Evolutionary conservation across 2,888 invertebrate species (phyloP).

Genomic region (Sesia bembeciformis): DNA sequence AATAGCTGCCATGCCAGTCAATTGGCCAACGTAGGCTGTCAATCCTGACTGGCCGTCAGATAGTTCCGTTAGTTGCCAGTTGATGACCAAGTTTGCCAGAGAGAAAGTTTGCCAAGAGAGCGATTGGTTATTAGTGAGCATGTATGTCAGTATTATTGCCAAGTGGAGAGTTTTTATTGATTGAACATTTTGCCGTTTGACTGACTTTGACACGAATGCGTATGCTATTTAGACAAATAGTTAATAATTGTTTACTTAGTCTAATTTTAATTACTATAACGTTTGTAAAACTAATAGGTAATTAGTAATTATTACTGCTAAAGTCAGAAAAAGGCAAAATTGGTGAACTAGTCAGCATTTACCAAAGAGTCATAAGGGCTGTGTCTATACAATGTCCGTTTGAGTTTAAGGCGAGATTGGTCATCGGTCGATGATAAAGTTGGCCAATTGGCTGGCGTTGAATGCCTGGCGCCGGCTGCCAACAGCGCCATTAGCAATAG

Average conservation of each 20-base stretch:
- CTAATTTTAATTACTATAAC: too few relatives aligned
- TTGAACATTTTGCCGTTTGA: not conserved
- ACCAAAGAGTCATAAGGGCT: too few relatives aligned
- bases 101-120: not conserved
- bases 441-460: slow-evolving; percentile 5
- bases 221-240: not conserved
- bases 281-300: too few relatives aligned
- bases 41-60: not conserved
- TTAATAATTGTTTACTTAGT: too few relatives aligned
- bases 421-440: not conserved
- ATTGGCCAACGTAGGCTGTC: not conserved
- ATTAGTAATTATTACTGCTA: too few relatives aligned
- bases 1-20: not conserved
- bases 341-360: too few relatives aligned
- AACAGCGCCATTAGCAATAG: slow-evolving; percentile 62
- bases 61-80: not conserved
- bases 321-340: too few relatives aligned
- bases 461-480: slow-evolving; percentile 30
- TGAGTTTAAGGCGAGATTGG: not conserved
- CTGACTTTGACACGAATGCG: not conserved
- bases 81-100: not conserved
- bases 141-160: not conserved
- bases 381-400: too few relatives aligned
- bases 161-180: not conserved
- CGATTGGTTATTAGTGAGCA: not conserved